Evolutionary conservation across 2,113 vertebrate genomes (phyloP).

Genomic region (Ovibos moschatus): DNA sequence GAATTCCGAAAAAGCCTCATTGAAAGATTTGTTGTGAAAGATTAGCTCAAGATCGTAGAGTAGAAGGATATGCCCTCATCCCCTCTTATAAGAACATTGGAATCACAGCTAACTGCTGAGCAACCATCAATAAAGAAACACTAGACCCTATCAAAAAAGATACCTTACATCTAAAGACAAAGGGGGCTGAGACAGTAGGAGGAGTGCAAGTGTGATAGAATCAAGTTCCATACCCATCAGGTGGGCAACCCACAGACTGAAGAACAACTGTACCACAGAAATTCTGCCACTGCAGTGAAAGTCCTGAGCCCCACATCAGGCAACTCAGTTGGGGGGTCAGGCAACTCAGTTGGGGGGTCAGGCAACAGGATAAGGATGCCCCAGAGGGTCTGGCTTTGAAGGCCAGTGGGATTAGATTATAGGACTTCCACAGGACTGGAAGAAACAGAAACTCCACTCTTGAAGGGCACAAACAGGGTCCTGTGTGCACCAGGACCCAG

Average conservation of each 20-base stretch:
- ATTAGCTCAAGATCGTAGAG: background rate
- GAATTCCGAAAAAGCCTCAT: background rate
- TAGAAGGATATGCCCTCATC: background rate
- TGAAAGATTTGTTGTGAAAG: background rate
- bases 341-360: background rate
- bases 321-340: background rate
- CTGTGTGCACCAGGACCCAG: background rate
- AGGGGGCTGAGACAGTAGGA: background rate
- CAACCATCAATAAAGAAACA: background rate
- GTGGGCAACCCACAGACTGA: background rate
- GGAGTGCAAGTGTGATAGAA: background rate
- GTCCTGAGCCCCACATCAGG: background rate
- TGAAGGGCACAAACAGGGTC: background rate
- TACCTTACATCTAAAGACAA: background rate
- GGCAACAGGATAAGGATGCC: background rate
- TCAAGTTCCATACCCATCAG: background rate
- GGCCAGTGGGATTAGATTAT: background rate
- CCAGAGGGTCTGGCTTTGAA: background rate
- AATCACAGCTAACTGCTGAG: background rate
- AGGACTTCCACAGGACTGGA: background rate
- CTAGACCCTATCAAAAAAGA: background rate
- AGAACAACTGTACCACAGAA: background rate
- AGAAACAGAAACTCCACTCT: background rate
- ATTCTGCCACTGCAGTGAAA: background rate
- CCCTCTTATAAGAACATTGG: background rate